These are phyloP conservation scores for Sialia sialis DNA, from an alignment of 2,113 vertebrate species.

Conservation along the genomic window DNA sequence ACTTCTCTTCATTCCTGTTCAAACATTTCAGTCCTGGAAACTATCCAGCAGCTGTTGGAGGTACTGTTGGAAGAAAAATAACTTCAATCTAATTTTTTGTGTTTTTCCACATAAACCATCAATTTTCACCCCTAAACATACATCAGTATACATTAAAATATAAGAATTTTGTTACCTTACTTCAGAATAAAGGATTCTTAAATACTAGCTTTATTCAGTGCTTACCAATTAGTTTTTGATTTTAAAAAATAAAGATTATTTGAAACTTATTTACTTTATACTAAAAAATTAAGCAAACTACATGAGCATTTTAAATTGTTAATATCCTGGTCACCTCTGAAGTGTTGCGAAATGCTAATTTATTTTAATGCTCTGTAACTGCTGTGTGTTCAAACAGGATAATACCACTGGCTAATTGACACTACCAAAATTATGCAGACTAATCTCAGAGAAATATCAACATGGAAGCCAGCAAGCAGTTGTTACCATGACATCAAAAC, in stretches of 20 bases:
- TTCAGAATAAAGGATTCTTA: not conserved
- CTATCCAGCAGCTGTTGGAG: not conserved
- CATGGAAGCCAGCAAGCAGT: not conserved
- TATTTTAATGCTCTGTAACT: not conserved
- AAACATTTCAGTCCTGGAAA: not conserved
- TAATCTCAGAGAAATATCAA: not conserved
- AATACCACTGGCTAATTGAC: not conserved
- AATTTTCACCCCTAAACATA: not conserved
- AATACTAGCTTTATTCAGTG: not conserved
- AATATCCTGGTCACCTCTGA: not conserved
- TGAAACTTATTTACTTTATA: not conserved
- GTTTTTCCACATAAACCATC: accelerated
- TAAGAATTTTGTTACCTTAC: not conserved
- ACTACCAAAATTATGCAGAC: not conserved
- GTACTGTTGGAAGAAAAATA: not conserved
- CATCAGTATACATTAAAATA: not conserved
- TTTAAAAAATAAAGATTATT: not conserved
- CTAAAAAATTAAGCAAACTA: not conserved
- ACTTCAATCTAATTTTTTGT: not conserved
- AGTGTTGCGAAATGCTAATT: not conserved
- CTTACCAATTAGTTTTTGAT: not conserved
- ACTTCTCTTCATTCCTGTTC: not conserved
- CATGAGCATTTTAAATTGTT: not conserved
- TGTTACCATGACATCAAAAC: not conserved
- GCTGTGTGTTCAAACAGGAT: not conserved